Evolutionary conservation across 2,113 vertebrate genomes (phyloP), one percentile per base, ranked within the genome.

Genomic region (Leucosticte australis): DNA sequence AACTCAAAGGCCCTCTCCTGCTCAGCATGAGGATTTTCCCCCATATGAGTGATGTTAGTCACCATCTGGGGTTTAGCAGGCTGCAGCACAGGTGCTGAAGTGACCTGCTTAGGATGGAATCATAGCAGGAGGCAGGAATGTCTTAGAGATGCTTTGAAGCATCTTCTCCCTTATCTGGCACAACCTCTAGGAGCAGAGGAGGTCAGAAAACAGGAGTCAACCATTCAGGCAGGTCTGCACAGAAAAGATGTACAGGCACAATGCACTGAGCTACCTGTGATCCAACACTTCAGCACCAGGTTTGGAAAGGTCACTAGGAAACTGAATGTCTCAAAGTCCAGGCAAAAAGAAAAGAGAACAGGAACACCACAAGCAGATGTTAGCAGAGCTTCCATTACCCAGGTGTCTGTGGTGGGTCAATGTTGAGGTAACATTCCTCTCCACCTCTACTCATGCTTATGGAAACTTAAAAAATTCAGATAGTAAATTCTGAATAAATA

Each of bases 351-450:
- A 74, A 70, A 60, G 18, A 93, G 55, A 93, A 97, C 39, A 97
- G 94, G 94, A 95, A 96, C 76, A 83, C 83, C 93, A 90, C 87
- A 90, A 93, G 73, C 91, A 94, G 80, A 92, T 68, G 65, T 83
- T 73, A 95, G 89, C 91, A 91, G 97, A 97, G 97, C 96, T 97
- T 95, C 97, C 97, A 52, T 96, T 96, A 97, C 93, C 95, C 97
- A 96, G 69, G 78, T 71, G 28, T 87, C 65, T 85, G 15, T 8
- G 57, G 42, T 65, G 78, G 78, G 31, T 83, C n/a, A 62, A 4
- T n/a, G 31, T 70, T 47, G 91, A 83, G 53, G 41, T 60, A 50
- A 59, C 30, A 26, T 23, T 44, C 46, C 49, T 83, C 39, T 90
- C 37, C 22, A 63, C 7, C 15, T 68, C 23, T 20, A 30, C 4